These are phyloP conservation scores for Bombyx mandarina DNA, from an alignment of 1,140 invertebrate genomes.

Conservation along the genomic window DNA sequence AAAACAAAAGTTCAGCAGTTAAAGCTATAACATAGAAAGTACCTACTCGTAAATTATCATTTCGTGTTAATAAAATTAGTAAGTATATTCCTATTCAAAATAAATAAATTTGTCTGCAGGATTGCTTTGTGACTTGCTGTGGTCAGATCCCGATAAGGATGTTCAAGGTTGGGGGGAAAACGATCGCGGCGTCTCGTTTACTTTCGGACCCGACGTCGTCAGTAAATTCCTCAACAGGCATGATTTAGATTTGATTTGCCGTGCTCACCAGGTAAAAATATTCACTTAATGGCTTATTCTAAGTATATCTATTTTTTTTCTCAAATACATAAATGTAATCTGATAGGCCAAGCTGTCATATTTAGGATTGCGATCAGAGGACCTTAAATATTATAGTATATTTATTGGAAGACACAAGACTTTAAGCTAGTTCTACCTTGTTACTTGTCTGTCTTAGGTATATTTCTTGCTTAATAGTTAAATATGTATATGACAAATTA, in stretches of 20 bases:
- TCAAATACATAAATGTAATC: too few relatives aligned
- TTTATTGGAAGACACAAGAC: too few relatives aligned
- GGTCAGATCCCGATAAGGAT: conserved; percentile 94
- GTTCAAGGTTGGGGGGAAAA: conserved; percentile 91
- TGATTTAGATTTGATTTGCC: conserved; percentile 89
- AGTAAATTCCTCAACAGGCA: conserved; percentile 88
- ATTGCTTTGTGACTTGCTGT: conserved; percentile 87
- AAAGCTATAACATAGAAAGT: too few relatives aligned
- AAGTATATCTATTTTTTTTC: not conserved
- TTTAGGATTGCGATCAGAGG: too few relatives aligned
- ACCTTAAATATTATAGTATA: too few relatives aligned
- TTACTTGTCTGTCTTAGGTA: too few relatives aligned
- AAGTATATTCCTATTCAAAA: not conserved
- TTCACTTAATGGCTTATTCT: not conserved
- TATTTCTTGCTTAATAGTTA: too few relatives aligned
- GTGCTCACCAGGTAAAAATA: conserved; percentile 82
- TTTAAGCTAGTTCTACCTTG: too few relatives aligned
- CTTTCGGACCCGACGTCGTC: conserved; percentile 88
- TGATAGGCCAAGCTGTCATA: too few relatives aligned
- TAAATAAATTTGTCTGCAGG: conserved; percentile 55
- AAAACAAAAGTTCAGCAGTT: too few relatives aligned
- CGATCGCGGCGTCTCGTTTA: conserved; percentile 90
- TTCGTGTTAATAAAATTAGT: not conserved
- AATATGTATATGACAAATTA: too few relatives aligned
- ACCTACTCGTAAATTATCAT: too few relatives aligned